phyloP scores from a whole-genome alignment of 2,888 invertebrate species.

The Oscheius sp. region DNA sequence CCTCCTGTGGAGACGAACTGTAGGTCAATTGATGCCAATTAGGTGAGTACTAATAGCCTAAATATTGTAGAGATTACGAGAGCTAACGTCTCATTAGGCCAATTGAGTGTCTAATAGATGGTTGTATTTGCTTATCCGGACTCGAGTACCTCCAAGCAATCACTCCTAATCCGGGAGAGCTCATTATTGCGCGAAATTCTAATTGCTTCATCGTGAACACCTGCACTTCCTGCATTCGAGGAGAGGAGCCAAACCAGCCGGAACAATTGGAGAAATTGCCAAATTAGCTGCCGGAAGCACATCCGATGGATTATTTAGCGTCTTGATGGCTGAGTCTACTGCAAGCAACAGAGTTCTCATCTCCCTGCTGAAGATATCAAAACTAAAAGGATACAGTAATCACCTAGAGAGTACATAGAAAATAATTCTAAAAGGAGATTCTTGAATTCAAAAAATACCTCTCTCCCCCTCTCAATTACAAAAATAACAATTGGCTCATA shows the following conservation, averaged over 20 bases:
- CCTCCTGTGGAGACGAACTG: not conserved
- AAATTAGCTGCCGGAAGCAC: not conserved
- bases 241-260: conserved; percentile 19
- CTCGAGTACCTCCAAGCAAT: conserved; percentile 12
- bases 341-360: too few species aligned
- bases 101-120: not conserved
- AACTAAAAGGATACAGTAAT: too few species aligned
- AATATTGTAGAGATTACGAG: not conserved
- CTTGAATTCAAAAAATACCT: too few species aligned
- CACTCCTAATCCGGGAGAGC: conserved; percentile 22
- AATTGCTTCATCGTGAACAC: conserved; percentile 20
- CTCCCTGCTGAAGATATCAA: too few species aligned
- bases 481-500: too few species aligned
- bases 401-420: too few species aligned
- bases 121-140: conserved; percentile 12
- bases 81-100: not conserved
- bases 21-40: not conserved
- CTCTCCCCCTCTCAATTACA: too few species aligned
- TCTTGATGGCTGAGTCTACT: not conserved
- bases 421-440: too few species aligned
- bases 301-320: not conserved
- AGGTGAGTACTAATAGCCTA: not conserved
- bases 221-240: conserved; percentile 24
- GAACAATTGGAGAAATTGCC: conserved; percentile 20
- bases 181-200: conserved; percentile 28